Percentiles rank a stretch among this genome's conserved stretches.
phyloP scores from a whole-genome alignment of 1,140 invertebrate species.

The Conopomorpha cramerella region DNA sequence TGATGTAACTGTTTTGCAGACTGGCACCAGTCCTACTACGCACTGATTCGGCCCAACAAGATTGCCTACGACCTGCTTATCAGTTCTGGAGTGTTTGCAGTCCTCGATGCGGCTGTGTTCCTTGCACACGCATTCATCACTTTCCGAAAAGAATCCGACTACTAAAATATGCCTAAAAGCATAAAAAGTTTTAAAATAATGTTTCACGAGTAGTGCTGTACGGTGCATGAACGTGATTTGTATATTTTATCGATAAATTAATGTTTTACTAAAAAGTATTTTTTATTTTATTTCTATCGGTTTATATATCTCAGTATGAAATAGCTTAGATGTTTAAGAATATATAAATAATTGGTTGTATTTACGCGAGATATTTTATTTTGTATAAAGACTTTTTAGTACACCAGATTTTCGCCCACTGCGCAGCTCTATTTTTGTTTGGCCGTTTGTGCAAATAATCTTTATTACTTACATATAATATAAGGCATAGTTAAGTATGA shows the following conservation, averaged over 20 bases:
- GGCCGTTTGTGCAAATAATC: too few relatives aligned
- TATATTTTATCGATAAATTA: not conserved
- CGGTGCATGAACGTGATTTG: not conserved
- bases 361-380: too few relatives aligned
- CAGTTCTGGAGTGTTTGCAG: constrained; percentile 40
- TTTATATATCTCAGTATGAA: not conserved
- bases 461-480: too few relatives aligned
- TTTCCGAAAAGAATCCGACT: constrained; percentile 44
- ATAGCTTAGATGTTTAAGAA: not conserved
- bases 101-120: constrained; percentile 37
- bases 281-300: too few relatives aligned
- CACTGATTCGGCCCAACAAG: constrained; percentile 44
- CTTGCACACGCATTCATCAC: constrained; percentile 44
- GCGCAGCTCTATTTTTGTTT: too few relatives aligned
- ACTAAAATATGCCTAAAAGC: constrained; percentile 11
- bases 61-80: constrained; percentile 45
- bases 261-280: not conserved
- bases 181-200: not conserved
- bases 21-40: constrained; percentile 50
- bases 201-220: not conserved
- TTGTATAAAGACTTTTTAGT: too few relatives aligned
- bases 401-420: too few relatives aligned
- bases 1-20: constrained; percentile 20
- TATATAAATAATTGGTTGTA: not conserved
- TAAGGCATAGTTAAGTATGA: too few relatives aligned